Percentiles rank a stretch among this genome's conserved stretches.
phyloP scores from a whole-genome alignment of 92 coral and sea anemone genomes.

The Bergia sp. region DNA sequence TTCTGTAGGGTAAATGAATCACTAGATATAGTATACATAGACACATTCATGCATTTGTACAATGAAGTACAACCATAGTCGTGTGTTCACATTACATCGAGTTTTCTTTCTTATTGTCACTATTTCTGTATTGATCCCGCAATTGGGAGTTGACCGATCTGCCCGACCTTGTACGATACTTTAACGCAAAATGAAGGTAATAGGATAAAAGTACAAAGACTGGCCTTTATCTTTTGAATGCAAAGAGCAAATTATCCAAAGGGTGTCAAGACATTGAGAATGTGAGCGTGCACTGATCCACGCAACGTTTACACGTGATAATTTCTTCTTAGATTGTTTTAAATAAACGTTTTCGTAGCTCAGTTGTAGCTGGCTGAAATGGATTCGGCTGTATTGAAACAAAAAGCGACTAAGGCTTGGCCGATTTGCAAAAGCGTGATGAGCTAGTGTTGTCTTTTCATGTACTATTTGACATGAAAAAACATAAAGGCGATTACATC shows the following conservation, averaged over 20 bases:
- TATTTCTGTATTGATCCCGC: not conserved
- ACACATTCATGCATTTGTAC: too few species aligned
- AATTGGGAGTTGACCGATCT: not conserved
- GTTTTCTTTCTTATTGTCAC: not conserved
- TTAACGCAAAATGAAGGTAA: too few species aligned
- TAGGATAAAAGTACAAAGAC: not conserved
- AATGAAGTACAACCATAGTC: too few species aligned
- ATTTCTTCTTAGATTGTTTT: not conserved
- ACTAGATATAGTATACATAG: too few species aligned
- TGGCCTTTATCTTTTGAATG: not conserved
- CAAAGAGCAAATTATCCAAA: not conserved
- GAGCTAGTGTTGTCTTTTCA: too few species aligned
- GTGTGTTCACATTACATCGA: too few species aligned
- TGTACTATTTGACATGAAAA: too few species aligned
- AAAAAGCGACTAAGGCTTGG: too few species aligned
- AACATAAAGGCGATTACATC: too few species aligned
- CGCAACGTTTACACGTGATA: not conserved
- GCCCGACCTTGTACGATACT: not conserved
- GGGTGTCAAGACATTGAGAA: not conserved
- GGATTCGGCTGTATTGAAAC: not conserved
- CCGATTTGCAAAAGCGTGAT: too few species aligned
- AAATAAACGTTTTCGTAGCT: not conserved
- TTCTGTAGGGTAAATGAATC: too few species aligned
- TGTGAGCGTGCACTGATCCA: not conserved
- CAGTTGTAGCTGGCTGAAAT: not conserved